Base-by-base conservation (phyloP, 2,888 invertebrate genomes). In the Cantharis flavilabris region DNA sequence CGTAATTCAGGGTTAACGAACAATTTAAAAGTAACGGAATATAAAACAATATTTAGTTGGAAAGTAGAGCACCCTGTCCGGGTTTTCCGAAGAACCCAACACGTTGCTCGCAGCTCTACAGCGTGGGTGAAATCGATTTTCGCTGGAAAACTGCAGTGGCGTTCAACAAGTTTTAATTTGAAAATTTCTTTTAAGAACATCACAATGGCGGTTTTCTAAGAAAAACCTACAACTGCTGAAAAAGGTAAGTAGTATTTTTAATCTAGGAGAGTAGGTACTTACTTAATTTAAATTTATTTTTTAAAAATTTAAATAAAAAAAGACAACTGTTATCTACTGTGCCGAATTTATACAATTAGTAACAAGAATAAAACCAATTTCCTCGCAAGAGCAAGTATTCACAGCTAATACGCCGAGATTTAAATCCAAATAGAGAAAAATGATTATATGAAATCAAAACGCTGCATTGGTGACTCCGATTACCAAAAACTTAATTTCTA, bases 101-200 rank as follows among this genome's bases (percentile, higher is more conserved):
- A 75, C 70, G 74, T 70, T 75, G 74, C 74, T 73, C 73, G 13
- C 49, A 73, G 75, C 75, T 62, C 62, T 63, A 67, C 49, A 71
- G 75, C 75, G 75, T 75, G 75, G 71, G 75, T 67, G 75, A 26
- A 75, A 75, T 75, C 75, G 75, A 75, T 75, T 75, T 75, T 67
- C 75, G 28, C 33, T 75, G 71, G 70, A 71, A 73, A 75, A 75
- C 69, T 75, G 65, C 75, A 75, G 75, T 75, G 75, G 62, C 75
- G 75, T 70, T 75, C 75, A 75, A 75, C 75, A 75, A 75, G 75
- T 75, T 75, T 67, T 23, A 67, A 67, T 26, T 67, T n/a, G 49
- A 49, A 49, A 49, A 49, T 49, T 49, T 49, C 49, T 49, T 49
- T n/a, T 49, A 49, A 49, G n/a, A 49, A 7, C 49, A n/a, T 49